Evolutionary conservation across 64 coral and sea anemone genomes (phyloP), one percentile per base, ranked within the genome.

Genomic region (Pocillopora verrucosa): DNA sequence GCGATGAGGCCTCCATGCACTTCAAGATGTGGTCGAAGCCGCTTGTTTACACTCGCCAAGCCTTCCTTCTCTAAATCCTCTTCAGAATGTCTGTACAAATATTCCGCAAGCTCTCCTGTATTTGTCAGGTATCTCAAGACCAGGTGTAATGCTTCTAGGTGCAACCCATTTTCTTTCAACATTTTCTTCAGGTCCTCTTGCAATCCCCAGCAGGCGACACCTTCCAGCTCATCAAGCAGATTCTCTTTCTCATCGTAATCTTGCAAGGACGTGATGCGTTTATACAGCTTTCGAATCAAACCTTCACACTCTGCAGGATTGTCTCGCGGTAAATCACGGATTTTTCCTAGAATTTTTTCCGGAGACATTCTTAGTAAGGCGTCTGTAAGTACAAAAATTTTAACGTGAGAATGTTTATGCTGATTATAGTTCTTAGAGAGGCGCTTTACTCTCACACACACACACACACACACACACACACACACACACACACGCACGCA

Each of bases 91-190:
- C 13, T 6, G 36, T 41, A 60, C 72, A 91, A 22, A 60, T 65
- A 76, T 62, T 76, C 16, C 11, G 89, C 89, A 84, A 91, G 80
- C 45, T 67, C 72, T 19, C 5, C 0, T 59, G 45, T 41, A 51
- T 63, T 75, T 9, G 89, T 91, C 72, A 84, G 24, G 36, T 85
- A 75, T 22, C 51, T 86, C 59, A 85, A 9, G 10, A 91, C 89
- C 13, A 91, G 89, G 17, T 17, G 16, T 34, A 91, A 80, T 1
- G 25, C 73, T 76, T 85, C 80, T 13, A 91, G 60, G 10, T 36
- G 4, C 63, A 91, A 64, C 16, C 80, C 89, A 61, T 77, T 62
- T 14, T 64, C 64, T 34, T 76, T 19, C 70, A 91, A 13, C 89
- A 75, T 76, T 22, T 62, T n/a, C 20, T 56, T 76, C 14, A 91